Conservation (phyloP, 2,888 invertebrate species). For the Drosophila recens region DNA sequence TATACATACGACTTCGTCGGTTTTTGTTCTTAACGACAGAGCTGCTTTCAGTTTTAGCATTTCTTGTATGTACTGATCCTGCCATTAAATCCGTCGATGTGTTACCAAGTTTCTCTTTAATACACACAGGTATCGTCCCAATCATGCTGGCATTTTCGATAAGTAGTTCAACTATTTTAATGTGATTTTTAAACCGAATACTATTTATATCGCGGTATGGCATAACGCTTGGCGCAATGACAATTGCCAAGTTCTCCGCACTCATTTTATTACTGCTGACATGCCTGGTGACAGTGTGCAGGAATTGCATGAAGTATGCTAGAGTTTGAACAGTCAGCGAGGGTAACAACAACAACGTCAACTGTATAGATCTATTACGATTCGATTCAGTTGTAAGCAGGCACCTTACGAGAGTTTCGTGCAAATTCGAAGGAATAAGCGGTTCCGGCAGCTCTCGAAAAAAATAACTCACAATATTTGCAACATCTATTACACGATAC, state of each 20-base stretch:
- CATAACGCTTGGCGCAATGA: slow-evolving; percentile 94
- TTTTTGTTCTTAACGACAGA: slow-evolving; percentile 4
- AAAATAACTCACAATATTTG: slow-evolving; percentile 94
- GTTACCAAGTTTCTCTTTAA: slow-evolving; percentile 14
- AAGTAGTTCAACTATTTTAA: slow-evolving; percentile 90
- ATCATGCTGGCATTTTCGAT: slow-evolving; percentile 92
- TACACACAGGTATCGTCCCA: slow-evolving; percentile 85
- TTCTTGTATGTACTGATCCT: not conserved
- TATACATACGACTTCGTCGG: slow-evolving; percentile 19
- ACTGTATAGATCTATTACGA: slow-evolving; percentile 85
- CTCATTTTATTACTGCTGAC: slow-evolving; percentile 93
- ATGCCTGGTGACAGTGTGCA: slow-evolving; percentile 87
- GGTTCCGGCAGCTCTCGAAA: slow-evolving; percentile 94
- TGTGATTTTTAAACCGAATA: slow-evolving; percentile 89
- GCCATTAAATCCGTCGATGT: not conserved
- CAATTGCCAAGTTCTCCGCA: slow-evolving; percentile 92
- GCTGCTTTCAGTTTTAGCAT: slow-evolving; percentile 1
- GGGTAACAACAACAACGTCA: slow-evolving; percentile 90
- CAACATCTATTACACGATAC: slow-evolving; percentile 93
- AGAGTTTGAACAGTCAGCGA: slow-evolving; percentile 91
- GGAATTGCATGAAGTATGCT: slow-evolving; percentile 91
- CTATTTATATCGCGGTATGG: slow-evolving; percentile 88
- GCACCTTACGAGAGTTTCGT: slow-evolving; percentile 91
- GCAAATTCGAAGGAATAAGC: slow-evolving; percentile 89
- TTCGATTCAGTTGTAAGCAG: slow-evolving; percentile 7